phyloP scores from a whole-genome alignment of 2,888 invertebrate genomes.

The Eurytoma adleriae region DNA sequence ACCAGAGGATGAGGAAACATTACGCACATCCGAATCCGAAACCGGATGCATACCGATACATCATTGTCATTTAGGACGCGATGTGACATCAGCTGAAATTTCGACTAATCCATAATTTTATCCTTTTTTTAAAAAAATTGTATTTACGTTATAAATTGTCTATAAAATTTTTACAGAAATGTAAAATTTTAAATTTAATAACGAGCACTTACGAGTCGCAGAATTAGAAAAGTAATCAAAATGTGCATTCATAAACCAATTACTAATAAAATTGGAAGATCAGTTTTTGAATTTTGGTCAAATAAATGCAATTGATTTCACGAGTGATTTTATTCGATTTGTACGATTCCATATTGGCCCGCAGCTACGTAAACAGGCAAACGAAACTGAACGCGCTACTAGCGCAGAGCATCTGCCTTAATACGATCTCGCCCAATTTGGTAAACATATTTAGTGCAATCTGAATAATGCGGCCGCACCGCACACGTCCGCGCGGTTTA shows the following conservation, averaged over 20 bases:
- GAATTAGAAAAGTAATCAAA: no score
- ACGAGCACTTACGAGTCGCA: no score
- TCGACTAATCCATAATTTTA: slow-evolving; percentile 56
- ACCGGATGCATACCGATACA: slow-evolving; percentile 49
- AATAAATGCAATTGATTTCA: no score
- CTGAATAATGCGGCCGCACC: slow-evolving; percentile 67
- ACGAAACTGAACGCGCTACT: not conserved
- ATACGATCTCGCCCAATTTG: slow-evolving; percentile 69
- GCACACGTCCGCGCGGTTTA: slow-evolving; percentile 60
- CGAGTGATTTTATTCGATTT: no score
- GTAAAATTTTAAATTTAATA: no score
- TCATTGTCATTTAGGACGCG: slow-evolving; percentile 52
- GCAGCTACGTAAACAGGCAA: not conserved
- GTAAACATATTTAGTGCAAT: slow-evolving; percentile 70
- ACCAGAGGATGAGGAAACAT: slow-evolving; percentile 36
- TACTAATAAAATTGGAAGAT: no score
- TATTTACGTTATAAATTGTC: no score
- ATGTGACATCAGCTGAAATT: slow-evolving; percentile 52
- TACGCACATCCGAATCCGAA: slow-evolving; percentile 51
- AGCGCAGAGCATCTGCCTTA: slow-evolving; percentile 61
- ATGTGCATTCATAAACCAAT: no score
- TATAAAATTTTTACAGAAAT: no score
- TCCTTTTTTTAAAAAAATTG: not conserved
- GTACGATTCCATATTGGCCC: no score
- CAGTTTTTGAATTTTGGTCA: no score